These are phyloP conservation scores for Polypterus senegalus DNA, from an alignment of 2,113 vertebrate genomes.

Conservation along the genomic window DNA sequence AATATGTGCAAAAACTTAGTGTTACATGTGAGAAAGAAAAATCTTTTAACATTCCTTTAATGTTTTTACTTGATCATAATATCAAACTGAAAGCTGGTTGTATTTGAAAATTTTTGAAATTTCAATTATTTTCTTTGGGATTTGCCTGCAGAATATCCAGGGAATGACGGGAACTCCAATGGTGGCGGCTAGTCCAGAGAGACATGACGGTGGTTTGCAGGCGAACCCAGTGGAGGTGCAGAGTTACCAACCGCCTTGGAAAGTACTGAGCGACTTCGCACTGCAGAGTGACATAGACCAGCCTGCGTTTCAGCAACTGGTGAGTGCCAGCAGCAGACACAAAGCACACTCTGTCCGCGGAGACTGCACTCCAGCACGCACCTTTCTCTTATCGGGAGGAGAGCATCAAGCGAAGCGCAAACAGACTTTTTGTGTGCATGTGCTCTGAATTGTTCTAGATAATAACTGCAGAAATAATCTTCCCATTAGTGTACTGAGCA, in stretches of 20 bases:
- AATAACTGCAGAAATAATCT: too few species aligned
- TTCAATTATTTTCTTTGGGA: conserved; percentile 15
- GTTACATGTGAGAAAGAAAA: too few species aligned
- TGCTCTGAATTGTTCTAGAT: too few species aligned
- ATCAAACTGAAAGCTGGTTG: too few species aligned
- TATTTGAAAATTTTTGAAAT: too few species aligned
- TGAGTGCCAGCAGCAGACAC: conserved; percentile 46
- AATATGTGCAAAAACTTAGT: too few species aligned
- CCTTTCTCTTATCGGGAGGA: not conserved
- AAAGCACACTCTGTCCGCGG: conserved; percentile 1
- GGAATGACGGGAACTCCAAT: conserved; percentile 97
- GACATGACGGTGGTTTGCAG: conserved; percentile 92
- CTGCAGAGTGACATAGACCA: conserved; percentile 98
- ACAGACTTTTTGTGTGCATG: too few species aligned
- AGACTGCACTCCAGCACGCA: conserved; percentile 6
- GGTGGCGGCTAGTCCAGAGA: conserved; percentile 94
- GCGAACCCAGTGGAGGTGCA: conserved; percentile 96
- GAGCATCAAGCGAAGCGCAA: too few species aligned
- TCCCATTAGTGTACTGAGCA: too few species aligned
- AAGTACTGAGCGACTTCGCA: conserved; percentile 97
- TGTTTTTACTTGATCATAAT: too few species aligned
- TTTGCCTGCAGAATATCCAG: conserved; percentile 84
- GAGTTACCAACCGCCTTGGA: conserved; percentile 98
- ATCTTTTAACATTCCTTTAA: too few species aligned
- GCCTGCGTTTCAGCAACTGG: conserved; percentile 96